Base-by-base conservation (phyloP, 2,113 vertebrate genomes). In the Dicentrarchus labrax region DNA sequence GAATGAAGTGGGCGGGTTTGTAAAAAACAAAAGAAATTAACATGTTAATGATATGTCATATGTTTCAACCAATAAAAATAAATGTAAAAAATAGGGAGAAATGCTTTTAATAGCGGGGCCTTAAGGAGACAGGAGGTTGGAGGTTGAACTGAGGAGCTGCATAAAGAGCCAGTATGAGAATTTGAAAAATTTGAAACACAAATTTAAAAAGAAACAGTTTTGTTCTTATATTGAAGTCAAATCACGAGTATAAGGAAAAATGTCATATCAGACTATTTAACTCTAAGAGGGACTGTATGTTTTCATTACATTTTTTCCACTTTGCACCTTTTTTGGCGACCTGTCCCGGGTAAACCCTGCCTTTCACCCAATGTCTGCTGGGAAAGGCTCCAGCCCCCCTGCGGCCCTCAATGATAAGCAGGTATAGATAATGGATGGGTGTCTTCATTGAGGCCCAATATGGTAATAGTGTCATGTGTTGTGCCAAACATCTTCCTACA, bases 401-500 rank as follows among this genome's bases (percentile, higher is more conserved):
- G 0, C 19, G 1, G 7, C 43, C 39, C 43, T 47, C 3, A 7
- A 7, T 19, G 48, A 74, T 22, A 62, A 75, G 36, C 2, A 13
- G 47, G 15, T 54, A 24, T 43, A 13, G 61, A 13, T 65, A 22
- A 22, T 17, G 2, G 36, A 70, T 70, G 19, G 12, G 24, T 30
- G 30, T 30, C 30, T 30, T 30, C 30, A 51, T 36, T 62, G 24
- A 78, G n/a, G 67, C 67, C 8, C 38, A 66, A 72, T 78, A 79
- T 79, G 62, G 30, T 72, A 50, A 83, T 16, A 80, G 30, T 57
- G 41, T 51, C 51, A 19, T 61, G 19, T 51, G 54, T 22, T 43
- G 68, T 73, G 74, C 70, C 70, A 73, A 70, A 72, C 4, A 75
- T 61, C 80, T 72, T 78, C 45, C 72, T 51, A 54, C 74, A 56